These are phyloP conservation scores for Polypedilum pembai DNA, from an alignment of 1,140 invertebrate species.

Conservation along the genomic window DNA sequence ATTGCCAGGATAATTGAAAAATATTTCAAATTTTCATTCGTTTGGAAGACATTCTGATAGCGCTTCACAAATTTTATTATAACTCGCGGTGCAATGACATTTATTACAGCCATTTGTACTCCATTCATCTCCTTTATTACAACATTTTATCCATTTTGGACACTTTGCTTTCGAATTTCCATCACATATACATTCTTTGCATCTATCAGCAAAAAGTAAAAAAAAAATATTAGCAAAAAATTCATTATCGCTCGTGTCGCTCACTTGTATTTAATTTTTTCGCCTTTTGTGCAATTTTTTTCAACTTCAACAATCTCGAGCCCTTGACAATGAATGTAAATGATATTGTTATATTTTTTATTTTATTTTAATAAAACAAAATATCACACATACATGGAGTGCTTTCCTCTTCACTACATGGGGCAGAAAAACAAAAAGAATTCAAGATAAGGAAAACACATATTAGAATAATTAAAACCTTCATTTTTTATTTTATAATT, in stretches of 20 bases:
- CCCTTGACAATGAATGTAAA: background rate
- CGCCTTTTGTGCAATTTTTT: background rate
- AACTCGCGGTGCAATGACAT: background rate
- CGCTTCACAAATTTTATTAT: background rate
- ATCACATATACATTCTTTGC: background rate
- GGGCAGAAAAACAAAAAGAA: background rate
- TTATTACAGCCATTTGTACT: background rate
- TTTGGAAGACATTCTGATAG: background rate
- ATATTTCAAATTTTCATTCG: background rate
- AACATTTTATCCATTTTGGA: conserved; percentile 4
- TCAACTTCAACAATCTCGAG: background rate
- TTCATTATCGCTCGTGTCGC: background rate
- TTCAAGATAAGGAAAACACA: too few relatives aligned
- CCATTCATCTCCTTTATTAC: background rate
- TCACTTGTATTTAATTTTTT: conserved; percentile 10
- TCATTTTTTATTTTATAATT: too few relatives aligned
- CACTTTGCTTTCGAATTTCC: background rate
- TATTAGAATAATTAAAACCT: too few relatives aligned
- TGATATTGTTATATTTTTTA: background rate
- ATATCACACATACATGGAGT: background rate
- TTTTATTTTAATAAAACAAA: background rate
- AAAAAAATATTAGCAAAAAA: too few relatives aligned
- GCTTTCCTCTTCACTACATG: background rate
- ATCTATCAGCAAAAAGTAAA: background rate
- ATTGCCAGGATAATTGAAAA: background rate